Conservation (phyloP, 2,888 invertebrate genomes). For the Prosopocoilus inquinatus region DNA sequence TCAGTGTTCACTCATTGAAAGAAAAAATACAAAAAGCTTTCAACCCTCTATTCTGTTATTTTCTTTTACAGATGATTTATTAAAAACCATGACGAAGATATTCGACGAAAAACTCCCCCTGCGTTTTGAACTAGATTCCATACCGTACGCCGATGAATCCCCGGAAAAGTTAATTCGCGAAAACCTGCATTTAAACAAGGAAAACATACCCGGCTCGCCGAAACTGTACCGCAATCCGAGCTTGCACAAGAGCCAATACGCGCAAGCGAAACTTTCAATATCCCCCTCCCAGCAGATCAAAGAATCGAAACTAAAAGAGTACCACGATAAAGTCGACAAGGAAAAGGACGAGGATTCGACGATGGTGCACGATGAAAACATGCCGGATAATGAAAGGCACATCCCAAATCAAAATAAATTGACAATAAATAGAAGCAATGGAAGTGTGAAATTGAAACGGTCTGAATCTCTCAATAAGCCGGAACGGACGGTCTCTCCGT, state of each 20-base stretch:
- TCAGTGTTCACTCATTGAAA: too few species aligned
- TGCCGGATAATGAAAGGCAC: slow-evolving; percentile 46
- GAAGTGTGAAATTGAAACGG: slow-evolving; percentile 51
- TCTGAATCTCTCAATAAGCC: slow-evolving; percentile 63
- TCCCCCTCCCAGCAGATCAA: slow-evolving; percentile 13
- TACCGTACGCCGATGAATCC: slow-evolving; percentile 71
- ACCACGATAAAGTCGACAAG: slow-evolving; percentile 28
- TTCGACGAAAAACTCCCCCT: slow-evolving; percentile 75
- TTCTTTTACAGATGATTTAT: slow-evolving; percentile 72
- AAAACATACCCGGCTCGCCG: slow-evolving; percentile 43
- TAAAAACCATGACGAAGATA: slow-evolving; percentile 79
- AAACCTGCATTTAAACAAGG: slow-evolving; percentile 39
- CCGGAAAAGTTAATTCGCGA: slow-evolving; percentile 53
- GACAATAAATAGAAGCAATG: slow-evolving; percentile 25
- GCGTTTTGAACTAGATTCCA: slow-evolving; percentile 55
- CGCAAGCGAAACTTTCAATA: slow-evolving; percentile 18
- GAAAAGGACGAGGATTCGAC: slow-evolving; percentile 52
- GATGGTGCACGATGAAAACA: slow-evolving; percentile 31
- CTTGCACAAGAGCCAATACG: slow-evolving; percentile 50
- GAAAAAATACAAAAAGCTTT: too few species aligned
- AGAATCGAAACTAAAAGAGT: slow-evolving; percentile 42
- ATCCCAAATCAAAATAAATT: slow-evolving; percentile 35
- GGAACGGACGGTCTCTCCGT: slow-evolving; percentile 50
- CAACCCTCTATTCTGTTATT: not conserved
- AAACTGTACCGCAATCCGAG: slow-evolving; percentile 54